A percentile compares a stretch with the other conserved stretches of the same genome.
phyloP scores from a whole-genome alignment of 2,888 invertebrate species.

The Phasia obesa region DNA sequence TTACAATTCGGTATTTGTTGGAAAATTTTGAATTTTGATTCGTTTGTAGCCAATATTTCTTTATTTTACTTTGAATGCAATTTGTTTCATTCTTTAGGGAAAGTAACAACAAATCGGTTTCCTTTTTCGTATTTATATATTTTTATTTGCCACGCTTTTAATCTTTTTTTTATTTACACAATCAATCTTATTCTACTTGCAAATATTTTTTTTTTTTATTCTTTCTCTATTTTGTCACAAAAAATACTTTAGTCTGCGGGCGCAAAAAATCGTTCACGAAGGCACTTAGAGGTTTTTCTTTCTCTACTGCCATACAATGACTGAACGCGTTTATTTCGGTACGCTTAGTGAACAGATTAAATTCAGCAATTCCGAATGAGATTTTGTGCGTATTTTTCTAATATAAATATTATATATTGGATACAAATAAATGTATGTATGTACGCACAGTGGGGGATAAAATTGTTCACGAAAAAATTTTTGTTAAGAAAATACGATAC shows the following conservation, averaged over 20 bases:
- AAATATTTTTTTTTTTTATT: slow-evolving; percentile 36
- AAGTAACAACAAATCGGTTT: slow-evolving; percentile 11
- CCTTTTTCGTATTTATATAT: not conserved
- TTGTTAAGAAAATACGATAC: too few species aligned
- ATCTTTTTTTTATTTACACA: slow-evolving; percentile 29
- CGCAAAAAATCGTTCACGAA: slow-evolving; percentile 45
- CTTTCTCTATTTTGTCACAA: slow-evolving; percentile 30
- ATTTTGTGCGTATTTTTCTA: slow-evolving; percentile 58
- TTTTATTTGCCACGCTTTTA: slow-evolving; percentile 38
- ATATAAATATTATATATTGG: too few species aligned
- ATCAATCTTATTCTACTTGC: slow-evolving; percentile 38
- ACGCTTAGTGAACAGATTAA: slow-evolving; percentile 38
- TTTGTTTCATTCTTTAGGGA: not conserved
- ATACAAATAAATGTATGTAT: not conserved
- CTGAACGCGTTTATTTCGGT: slow-evolving; percentile 44
- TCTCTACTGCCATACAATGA: slow-evolving; percentile 72
- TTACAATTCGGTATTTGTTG: slow-evolving; percentile 50
- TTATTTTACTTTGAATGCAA: slow-evolving; percentile 6
- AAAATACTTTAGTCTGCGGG: slow-evolving; percentile 27
- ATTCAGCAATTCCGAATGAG: slow-evolving; percentile 59
- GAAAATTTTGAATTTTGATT: slow-evolving; percentile 61
- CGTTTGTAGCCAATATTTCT: slow-evolving; percentile 23
- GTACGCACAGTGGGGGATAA: not conserved
- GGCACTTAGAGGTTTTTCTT: slow-evolving; percentile 72
- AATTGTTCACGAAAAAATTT: not conserved